Base-by-base conservation (phyloP, 2,888 invertebrate genomes). In the Dione vanillae region DNA sequence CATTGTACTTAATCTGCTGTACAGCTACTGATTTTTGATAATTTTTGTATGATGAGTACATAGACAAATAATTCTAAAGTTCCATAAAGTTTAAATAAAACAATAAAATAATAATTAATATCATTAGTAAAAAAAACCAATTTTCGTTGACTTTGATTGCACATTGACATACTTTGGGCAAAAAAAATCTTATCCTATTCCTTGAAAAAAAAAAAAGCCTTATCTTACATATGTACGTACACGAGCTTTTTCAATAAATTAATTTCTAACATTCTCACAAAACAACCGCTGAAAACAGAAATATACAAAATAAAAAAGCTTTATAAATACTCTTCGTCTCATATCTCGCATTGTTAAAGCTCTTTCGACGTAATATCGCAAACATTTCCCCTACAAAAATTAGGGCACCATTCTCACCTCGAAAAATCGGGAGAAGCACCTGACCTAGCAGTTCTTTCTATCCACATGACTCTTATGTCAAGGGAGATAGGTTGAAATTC, bases 361-460 rank as follows among this genome's bases (percentile, higher is more conserved):
- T 74, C 78, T 77, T 80, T 79, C 75, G 78, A 84, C 85, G 87
- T 86, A 86, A 90, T 89, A 88, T 83, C 82, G 81, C 82, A 85
- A 86, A 84, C 84, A 85, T 86, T 85, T 83, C 82, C 82, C 82
- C 80, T 78, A 81, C 79, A 79, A 85, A 88, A 91, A 90, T 88
- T 90, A 84, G 90, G 89, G 83, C 91, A 90, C 79, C 85, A 86
- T 87, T 91, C 87, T 87, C 92, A 91, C 91, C 91, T 92, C 87
- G 86, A 89, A 89, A 91, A 90, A 89, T 90, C 85, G 85, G 85
- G 82, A 85, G 56, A 56, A 7, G 80, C 76, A 76, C 78, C 69
- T 72, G 76, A 83, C 74, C 81, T 35, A 16, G 65, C 75, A 73
- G 12, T 12, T 11, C 16, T 2, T 81, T 74, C 86, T 67, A 69